Evolutionary conservation across 2,888 invertebrate genomes (phyloP).

Genomic region (Homarus gammarus): DNA sequence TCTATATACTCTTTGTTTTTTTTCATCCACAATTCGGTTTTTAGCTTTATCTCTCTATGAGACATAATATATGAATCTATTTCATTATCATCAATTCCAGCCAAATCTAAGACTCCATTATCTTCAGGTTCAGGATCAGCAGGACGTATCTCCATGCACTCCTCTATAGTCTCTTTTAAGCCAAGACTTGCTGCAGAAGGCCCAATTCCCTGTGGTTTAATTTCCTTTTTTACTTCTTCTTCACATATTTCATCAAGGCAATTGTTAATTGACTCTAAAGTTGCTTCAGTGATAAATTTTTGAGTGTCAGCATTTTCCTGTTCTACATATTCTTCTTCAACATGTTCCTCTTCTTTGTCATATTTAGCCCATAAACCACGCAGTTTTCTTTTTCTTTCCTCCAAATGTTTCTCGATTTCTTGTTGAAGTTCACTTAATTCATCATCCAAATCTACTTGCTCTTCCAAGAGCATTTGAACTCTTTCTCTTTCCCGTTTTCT

Average conservation of each 20-base stretch:
- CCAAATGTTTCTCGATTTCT: constrained; percentile 91
- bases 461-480: constrained; percentile 82
- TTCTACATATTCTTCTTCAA: constrained; percentile 40
- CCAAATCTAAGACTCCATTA: constrained; percentile 84
- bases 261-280: constrained; percentile 80
- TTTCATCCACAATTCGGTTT: constrained; percentile 91
- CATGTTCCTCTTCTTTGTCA: constrained; percentile 61
- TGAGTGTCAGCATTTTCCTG: constrained; percentile 80
- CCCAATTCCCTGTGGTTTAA: constrained; percentile 57
- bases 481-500: constrained; percentile 92
- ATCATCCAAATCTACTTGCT: constrained; percentile 80
- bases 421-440: constrained; percentile 88
- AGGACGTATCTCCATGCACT: constrained; percentile 77
- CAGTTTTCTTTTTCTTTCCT: constrained; percentile 80
- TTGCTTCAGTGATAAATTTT: constrained; percentile 81
- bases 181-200: constrained; percentile 79
- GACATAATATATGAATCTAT: constrained; percentile 91
- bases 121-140: constrained; percentile 77
- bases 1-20: constrained; percentile 92
- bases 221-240: constrained; percentile 42
- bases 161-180: constrained; percentile 78
- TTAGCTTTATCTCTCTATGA: constrained; percentile 89
- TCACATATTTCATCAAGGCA: constrained; percentile 73
- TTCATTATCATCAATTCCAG: constrained; percentile 92
- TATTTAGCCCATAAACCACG: constrained; percentile 76